Evolutionary conservation across 2,888 invertebrate species (phyloP).

Genomic region (Hypsopygia costalis): DNA sequence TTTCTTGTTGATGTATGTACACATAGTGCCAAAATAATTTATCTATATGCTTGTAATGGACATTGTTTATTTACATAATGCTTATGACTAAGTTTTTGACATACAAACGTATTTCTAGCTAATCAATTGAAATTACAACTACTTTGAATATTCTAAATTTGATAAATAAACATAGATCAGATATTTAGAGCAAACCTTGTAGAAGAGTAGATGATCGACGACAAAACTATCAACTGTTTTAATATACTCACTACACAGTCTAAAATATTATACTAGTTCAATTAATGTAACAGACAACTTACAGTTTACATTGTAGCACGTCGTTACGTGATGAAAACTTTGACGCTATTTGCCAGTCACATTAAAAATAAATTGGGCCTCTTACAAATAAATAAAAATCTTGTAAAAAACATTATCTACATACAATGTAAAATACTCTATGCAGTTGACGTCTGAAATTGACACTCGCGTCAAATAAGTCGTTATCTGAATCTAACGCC

Average conservation of each 20-base stretch:
- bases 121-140: slow-evolving; percentile 19
- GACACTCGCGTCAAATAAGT: too few species aligned
- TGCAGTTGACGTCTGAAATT: too few species aligned
- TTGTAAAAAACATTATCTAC: too few species aligned
- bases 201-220: slow-evolving; percentile 30
- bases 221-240: slow-evolving; percentile 26
- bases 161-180: slow-evolving; percentile 25
- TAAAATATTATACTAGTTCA: slow-evolving; percentile 24
- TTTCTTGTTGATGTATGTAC: slow-evolving; percentile 43
- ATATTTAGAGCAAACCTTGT: slow-evolving; percentile 28
- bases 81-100: slow-evolving; percentile 26
- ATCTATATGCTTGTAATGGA: slow-evolving; percentile 43
- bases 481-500: too few species aligned
- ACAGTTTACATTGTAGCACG: slow-evolving; percentile 8
- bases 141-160: slow-evolving; percentile 14
- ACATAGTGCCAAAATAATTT: slow-evolving; percentile 69
- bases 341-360: too few species aligned
- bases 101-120: slow-evolving; percentile 20
- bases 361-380: too few species aligned
- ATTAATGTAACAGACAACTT: slow-evolving; percentile 21
- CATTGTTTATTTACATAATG: slow-evolving; percentile 27
- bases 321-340: too few species aligned
- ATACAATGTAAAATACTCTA: too few species aligned
- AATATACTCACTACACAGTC: slow-evolving; percentile 28
- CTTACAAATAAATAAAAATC: too few species aligned